Conservation (phyloP, 2,113 vertebrate genomes). For the Motacilla alba region DNA sequence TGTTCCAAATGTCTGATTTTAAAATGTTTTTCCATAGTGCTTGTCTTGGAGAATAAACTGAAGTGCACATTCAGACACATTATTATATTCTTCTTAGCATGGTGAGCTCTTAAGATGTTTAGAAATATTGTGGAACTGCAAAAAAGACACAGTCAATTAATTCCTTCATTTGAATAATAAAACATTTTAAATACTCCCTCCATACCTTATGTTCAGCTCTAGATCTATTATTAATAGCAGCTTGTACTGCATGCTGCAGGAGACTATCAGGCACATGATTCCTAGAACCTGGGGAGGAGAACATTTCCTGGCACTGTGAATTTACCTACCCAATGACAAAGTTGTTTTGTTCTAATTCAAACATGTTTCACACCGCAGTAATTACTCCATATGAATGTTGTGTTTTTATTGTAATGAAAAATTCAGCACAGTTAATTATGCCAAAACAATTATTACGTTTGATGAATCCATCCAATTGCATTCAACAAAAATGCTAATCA, state of each 20-base stretch:
- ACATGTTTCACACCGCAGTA: neutral
- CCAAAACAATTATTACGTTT: neutral
- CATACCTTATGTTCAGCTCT: constrained; percentile 39
- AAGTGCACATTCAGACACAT: neutral
- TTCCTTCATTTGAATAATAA: constrained; percentile 69
- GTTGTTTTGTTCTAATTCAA: neutral
- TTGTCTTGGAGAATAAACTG: neutral
- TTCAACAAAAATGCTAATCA: neutral
- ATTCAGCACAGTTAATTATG: constrained; percentile 12
- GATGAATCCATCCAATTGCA: neutral
- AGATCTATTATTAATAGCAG: constrained; percentile 63
- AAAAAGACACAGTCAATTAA: constrained; percentile 58
- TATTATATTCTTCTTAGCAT: neutral
- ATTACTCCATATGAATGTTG: neutral
- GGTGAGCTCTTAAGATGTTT: constrained; percentile 15
- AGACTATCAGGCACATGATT: constrained; percentile 34
- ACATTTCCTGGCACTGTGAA: neutral
- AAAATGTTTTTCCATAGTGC: neutral
- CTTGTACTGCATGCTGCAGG: constrained; percentile 36
- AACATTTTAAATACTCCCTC: constrained; percentile 69
- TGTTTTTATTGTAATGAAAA: neutral
- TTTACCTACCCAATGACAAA: constrained; percentile 27
- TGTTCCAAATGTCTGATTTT: neutral
- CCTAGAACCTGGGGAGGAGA: constrained; percentile 15
- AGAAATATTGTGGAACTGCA: constrained; percentile 21